Evolutionary conservation across 2,797 vertebrate genomes (phyloP), one percentile per base, ranked within the genome.

Genomic region (Liasis olivaceus): DNA sequence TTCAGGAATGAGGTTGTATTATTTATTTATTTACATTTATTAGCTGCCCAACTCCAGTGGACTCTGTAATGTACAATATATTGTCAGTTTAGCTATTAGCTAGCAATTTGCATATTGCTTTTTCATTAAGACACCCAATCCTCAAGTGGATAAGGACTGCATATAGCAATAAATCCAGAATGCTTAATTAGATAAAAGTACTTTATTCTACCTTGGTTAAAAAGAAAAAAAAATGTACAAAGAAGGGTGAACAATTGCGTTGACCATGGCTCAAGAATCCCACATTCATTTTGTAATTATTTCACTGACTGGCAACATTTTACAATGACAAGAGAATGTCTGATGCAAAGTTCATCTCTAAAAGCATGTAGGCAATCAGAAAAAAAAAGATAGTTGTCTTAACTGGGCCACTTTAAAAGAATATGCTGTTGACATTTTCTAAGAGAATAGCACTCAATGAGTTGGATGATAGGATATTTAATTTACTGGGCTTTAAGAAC

Each of bases 1-100:
- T 54, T 9, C n/a, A 85, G 87, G 51, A n/a, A 89, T 3, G n/a
- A 63, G 31, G 8, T 3, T 85, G 7, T 22, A 56, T 62, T 62
- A 20, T 62, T 62, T 62, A 22, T 17, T 22, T 62, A 54, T 54
- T 54, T 7, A 54, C 5, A 54, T 62, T 22, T 24, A 62, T 62
- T 62, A 20, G 22, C 60, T 2, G 20, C 5, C 20, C 60, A 62
- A 62, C 22, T 62, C 60, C 60, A 62, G 6, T 62, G 20, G 60
- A 62, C 62, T 85, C n/a, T 92, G 24, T 63, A 92, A 72, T 59
- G 36, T 64, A 26, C 6, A 92, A 60, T 86, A 36, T 89, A 86
- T 69, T 90, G 36, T 17, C 88, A 86, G 20, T 89, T 89, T 85
- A 60, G 54, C 6, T 85, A 59, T 85, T 66, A 85, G 60, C 31